Conservation (phyloP, 2,113 vertebrate species). For the Gallinago paraguaiae region DNA sequence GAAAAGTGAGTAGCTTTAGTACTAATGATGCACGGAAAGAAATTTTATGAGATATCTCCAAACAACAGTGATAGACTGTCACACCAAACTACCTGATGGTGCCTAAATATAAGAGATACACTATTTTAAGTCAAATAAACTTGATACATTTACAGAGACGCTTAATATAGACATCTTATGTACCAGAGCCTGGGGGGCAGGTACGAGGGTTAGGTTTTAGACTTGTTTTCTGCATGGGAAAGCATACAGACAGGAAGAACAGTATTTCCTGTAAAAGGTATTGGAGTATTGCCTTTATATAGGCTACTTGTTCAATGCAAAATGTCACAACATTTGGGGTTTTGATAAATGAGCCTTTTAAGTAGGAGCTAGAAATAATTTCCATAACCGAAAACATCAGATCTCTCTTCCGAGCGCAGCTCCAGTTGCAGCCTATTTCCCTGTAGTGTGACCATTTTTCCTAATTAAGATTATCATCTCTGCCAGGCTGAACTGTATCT, state of each 20-base stretch:
- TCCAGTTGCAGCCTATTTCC: background rate
- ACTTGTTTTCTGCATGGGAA: background rate
- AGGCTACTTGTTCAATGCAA: background rate
- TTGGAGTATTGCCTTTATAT: background rate
- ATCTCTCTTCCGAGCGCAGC: background rate
- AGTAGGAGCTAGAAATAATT: background rate
- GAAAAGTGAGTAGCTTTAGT: background rate
- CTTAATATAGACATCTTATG: background rate
- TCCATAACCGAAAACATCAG: background rate
- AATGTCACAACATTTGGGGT: background rate
- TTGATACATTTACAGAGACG: background rate
- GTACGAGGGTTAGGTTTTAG: background rate
- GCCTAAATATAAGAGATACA: background rate
- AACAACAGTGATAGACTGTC: background rate
- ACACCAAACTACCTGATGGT: background rate
- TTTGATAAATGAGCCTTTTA: background rate
- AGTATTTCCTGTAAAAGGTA: background rate
- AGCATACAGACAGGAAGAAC: background rate
- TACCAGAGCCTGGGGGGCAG: rapidly evolving
- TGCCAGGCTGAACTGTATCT: constrained; percentile 10
- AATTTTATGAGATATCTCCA: background rate
- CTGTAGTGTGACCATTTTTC: background rate
- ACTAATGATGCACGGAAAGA: background rate
- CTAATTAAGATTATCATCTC: constrained; percentile 31
- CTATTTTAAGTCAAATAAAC: background rate